phyloP scores from a whole-genome alignment of 2,888 invertebrate species.

The Stegana nigrithorax region DNA sequence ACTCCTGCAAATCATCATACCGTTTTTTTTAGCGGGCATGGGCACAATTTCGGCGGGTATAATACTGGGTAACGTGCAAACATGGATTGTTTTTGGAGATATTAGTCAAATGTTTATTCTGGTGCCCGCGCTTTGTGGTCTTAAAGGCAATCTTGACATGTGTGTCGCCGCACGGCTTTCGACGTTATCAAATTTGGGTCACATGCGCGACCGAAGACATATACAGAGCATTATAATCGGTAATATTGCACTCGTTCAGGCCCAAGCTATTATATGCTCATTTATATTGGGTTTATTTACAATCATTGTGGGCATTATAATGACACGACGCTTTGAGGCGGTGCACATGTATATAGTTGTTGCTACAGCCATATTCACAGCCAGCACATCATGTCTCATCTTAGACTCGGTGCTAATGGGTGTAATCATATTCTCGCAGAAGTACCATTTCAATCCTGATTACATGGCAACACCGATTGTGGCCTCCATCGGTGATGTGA shows the following conservation, averaged over 20 bases:
- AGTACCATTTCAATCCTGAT: slow-evolving; percentile 37
- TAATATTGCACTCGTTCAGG: slow-evolving; percentile 39
- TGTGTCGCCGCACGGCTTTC: slow-evolving; percentile 35
- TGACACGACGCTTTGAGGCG: background rate
- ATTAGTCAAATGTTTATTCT: slow-evolving; percentile 31
- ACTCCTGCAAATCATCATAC: slow-evolving; percentile 26
- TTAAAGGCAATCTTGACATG: slow-evolving; percentile 43
- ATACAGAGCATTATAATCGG: slow-evolving; percentile 30
- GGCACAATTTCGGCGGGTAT: slow-evolving; percentile 39
- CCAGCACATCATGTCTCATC: slow-evolving; percentile 31
- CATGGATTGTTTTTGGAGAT: slow-evolving; percentile 33
- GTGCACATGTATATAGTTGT: slow-evolving; percentile 3
- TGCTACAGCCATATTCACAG: slow-evolving; percentile 30
- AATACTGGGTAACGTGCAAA: slow-evolving; percentile 33
- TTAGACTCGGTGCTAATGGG: slow-evolving; percentile 34
- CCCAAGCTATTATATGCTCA: slow-evolving; percentile 38
- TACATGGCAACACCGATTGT: slow-evolving; percentile 42
- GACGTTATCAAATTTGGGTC: slow-evolving; percentile 34
- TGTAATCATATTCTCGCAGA: slow-evolving; percentile 34
- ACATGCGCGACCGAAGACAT: background rate
- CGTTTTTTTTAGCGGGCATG: slow-evolving; percentile 31
- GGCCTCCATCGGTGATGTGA: slow-evolving; percentile 39
- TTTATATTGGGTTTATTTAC: slow-evolving; percentile 15
- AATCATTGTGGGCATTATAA: background rate
- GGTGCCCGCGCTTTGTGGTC: slow-evolving; percentile 35